phyloP scores from a whole-genome alignment of 2,888 invertebrate genomes.

The Pachycephus smyrnensis region DNA sequence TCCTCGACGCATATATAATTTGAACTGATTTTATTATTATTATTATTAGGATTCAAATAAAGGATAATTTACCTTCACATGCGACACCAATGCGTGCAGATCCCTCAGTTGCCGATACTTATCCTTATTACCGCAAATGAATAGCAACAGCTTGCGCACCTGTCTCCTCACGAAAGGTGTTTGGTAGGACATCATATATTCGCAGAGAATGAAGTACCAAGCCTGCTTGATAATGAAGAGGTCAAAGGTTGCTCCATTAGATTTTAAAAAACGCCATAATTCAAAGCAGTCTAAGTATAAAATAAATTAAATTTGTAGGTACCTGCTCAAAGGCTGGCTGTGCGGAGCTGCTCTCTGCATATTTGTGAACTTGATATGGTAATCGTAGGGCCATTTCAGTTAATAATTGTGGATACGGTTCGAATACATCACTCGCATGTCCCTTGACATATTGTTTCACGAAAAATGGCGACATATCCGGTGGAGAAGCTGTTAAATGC shows the following conservation, averaged over 20 bases:
- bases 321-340: constrained; percentile 63
- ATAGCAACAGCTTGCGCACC: constrained; percentile 89
- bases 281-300: constrained; percentile 20
- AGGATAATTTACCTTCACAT: constrained; percentile 74
- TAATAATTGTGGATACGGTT: constrained; percentile 92
- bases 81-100: constrained; percentile 91
- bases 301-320: neutral
- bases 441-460: constrained; percentile 91
- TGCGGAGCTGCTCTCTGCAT: constrained; percentile 64
- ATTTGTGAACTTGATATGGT: constrained; percentile 93
- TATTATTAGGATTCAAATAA: neutral
- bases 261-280: constrained; percentile 36
- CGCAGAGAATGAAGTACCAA: constrained; percentile 88
- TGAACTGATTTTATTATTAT: constrained; percentile 13
- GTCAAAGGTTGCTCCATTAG: constrained; percentile 36
- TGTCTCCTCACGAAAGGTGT: constrained; percentile 91
- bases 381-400: constrained; percentile 95
- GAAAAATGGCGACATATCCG: constrained; percentile 97
- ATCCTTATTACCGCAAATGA: constrained; percentile 95
- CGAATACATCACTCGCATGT: constrained; percentile 92
- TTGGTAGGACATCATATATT: constrained; percentile 95
- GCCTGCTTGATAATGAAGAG: constrained; percentile 59
- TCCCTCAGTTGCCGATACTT: constrained; percentile 95
- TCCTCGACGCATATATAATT: neutral
- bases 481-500: constrained; percentile 83